These are phyloP conservation scores for Nesospiza acunhae DNA, from an alignment of 2,113 vertebrate species.

Conservation along the genomic window DNA sequence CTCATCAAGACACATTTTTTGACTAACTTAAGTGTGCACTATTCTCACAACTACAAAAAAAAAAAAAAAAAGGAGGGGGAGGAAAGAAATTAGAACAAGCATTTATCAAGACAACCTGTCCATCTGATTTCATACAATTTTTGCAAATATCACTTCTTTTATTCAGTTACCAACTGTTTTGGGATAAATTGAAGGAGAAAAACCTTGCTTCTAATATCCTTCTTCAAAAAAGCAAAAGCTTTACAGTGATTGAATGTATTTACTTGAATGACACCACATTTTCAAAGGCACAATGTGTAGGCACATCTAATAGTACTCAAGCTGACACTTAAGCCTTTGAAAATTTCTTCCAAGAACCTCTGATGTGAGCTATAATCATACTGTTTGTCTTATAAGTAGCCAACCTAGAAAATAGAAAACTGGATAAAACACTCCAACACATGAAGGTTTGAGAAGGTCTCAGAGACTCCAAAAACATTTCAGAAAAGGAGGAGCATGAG, in stretches of 20 bases:
- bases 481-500: background rate
- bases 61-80: background rate
- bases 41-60: slow-evolving; percentile 22
- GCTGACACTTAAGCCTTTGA: background rate
- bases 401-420: background rate
- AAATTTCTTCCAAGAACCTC: background rate
- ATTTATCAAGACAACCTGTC: background rate
- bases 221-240: background rate
- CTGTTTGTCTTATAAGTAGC: background rate
- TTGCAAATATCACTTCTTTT: background rate
- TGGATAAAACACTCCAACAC: background rate
- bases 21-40: background rate
- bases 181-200: slow-evolving; percentile 4
- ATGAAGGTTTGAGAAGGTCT: background rate
- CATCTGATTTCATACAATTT: background rate
- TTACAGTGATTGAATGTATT: background rate
- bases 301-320: background rate
- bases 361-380: background rate
- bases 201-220: background rate
- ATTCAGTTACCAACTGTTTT: background rate
- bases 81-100: slow-evolving; percentile 2
- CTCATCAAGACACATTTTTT: slow-evolving; percentile 38
- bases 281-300: background rate
- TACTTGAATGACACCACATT: background rate
- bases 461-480: background rate